Conservation (phyloP, 2,113 vertebrate species). For the Sceloporus undulatus region DNA sequence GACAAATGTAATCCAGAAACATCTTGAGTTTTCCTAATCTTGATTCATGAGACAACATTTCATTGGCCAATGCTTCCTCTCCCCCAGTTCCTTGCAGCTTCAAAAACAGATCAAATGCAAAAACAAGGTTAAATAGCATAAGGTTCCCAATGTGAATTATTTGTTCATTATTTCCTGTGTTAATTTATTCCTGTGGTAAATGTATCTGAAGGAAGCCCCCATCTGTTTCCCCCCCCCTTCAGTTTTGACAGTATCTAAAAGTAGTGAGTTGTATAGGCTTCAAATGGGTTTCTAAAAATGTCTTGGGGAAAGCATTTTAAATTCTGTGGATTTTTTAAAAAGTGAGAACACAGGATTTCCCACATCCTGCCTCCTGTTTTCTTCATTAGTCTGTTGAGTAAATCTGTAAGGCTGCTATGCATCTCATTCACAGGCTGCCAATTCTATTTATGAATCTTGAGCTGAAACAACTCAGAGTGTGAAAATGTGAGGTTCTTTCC, state of each 20-base stretch:
- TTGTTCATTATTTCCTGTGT: not conserved
- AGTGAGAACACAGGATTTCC: conserved; percentile 58
- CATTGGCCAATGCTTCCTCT: not conserved
- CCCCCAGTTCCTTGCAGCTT: not conserved
- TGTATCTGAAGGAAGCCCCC: not conserved
- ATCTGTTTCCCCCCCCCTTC: conserved; percentile 8
- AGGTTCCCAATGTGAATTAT: not conserved
- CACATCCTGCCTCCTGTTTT: conserved; percentile 44
- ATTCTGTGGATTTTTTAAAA: not conserved
- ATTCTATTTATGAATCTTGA: conserved; percentile 56
- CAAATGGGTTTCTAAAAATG: conserved; percentile 57
- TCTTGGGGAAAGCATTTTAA: not conserved
- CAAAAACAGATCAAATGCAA: not conserved
- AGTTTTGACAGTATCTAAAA: conserved; percentile 46
- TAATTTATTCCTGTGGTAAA: not conserved
- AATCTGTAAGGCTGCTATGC: conserved; percentile 64
- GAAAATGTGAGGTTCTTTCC: conserved; percentile 27
- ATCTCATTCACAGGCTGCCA: conserved; percentile 43
- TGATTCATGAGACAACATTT: too few relatives aligned
- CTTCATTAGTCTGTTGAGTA: conserved; percentile 52
- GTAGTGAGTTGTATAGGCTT: conserved; percentile 20
- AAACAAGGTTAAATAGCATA: not conserved
- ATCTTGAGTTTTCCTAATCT: not conserved
- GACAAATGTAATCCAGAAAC: not conserved
- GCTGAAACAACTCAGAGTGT: conserved; percentile 37